Percentiles rank a stretch among this genome's conserved stretches.
Conservation (phyloP, 2,113 vertebrate species). For the Dicentrarchus labrax region DNA sequence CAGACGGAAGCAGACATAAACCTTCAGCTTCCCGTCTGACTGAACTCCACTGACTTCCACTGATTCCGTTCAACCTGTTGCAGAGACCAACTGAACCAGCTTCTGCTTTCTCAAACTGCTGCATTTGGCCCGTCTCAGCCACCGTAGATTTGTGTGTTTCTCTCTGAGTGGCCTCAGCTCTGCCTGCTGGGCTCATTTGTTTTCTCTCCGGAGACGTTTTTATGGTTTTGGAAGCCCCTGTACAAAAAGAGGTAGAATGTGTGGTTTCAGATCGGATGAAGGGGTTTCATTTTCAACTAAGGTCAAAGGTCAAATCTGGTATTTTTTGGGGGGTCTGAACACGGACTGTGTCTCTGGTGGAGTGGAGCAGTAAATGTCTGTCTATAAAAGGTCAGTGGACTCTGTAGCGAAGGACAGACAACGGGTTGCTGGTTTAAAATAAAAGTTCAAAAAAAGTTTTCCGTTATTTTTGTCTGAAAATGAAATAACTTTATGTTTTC, state of each 20-base stretch:
- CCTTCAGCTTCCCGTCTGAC: no score
- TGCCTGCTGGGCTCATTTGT: neutral
- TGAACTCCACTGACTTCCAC: no score
- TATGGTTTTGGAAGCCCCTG: conserved; percentile 76
- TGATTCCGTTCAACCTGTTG: no score
- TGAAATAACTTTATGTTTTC: no score
- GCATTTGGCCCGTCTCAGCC: conserved; percentile 26
- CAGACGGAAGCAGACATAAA: no score
- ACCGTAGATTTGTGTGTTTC: neutral
- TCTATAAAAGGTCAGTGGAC: no score
- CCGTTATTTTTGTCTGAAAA: no score
- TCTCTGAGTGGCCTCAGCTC: neutral
- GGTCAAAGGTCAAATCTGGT: conserved; percentile 22
- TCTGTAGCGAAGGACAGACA: no score
- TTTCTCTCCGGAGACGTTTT: conserved; percentile 29
- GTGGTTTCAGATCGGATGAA: conserved; percentile 65
- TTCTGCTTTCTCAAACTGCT: conserved; percentile 2
- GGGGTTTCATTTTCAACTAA: conserved; percentile 10
- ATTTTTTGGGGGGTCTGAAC: conserved; percentile 13
- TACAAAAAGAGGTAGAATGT: conserved; percentile 84
- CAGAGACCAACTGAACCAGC: no score
- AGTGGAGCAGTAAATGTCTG: conserved; percentile 16
- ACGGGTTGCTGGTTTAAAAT: no score
- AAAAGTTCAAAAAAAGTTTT: no score
- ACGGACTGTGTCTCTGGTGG: conserved; percentile 10